Evolutionary conservation across 2,797 vertebrate species (phyloP).

Genomic region (Leptodactylus fallax): DNA sequence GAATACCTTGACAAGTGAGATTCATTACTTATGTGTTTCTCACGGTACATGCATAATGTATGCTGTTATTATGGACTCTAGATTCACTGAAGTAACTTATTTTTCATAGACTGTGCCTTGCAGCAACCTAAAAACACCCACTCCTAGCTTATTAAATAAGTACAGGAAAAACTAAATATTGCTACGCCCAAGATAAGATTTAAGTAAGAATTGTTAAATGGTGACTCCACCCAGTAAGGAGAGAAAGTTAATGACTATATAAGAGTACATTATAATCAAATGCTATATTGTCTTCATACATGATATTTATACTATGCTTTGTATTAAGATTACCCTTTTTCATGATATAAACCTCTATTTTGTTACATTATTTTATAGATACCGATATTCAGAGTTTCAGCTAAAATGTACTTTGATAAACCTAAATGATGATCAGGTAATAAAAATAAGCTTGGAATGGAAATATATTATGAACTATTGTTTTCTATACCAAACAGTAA

Average conservation of each 20-base stretch:
- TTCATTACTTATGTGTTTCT: slow-evolving; percentile 16
- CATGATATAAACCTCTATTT: too few species aligned
- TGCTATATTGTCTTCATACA: too few species aligned
- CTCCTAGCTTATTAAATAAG: slow-evolving; percentile 37
- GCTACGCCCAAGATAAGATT: slow-evolving; percentile 13
- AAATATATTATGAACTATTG: too few species aligned
- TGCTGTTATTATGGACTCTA: background rate
- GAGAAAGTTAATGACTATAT: background rate
- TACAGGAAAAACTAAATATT: background rate
- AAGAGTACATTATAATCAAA: background rate
- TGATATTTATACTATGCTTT: too few species aligned
- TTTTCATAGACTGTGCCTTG: slow-evolving; percentile 15
- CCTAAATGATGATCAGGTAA: too few species aligned
- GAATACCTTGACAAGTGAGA: slow-evolving; percentile 35
- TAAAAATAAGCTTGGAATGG: too few species aligned
- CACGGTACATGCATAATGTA: slow-evolving; percentile 25
- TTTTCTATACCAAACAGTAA: too few species aligned
- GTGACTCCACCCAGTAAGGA: slow-evolving; percentile 5
- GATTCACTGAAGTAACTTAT: background rate
- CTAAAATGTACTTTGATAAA: too few species aligned
- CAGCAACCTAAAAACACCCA: slow-evolving; percentile 7
- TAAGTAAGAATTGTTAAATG: slow-evolving; percentile 12
- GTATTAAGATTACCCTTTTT: too few species aligned
- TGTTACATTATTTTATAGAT: too few species aligned
- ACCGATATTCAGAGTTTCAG: too few species aligned